These are phyloP conservation scores for Rafetus swinhoei DNA, from an alignment of 2,113 vertebrate genomes.

Conservation along the genomic window DNA sequence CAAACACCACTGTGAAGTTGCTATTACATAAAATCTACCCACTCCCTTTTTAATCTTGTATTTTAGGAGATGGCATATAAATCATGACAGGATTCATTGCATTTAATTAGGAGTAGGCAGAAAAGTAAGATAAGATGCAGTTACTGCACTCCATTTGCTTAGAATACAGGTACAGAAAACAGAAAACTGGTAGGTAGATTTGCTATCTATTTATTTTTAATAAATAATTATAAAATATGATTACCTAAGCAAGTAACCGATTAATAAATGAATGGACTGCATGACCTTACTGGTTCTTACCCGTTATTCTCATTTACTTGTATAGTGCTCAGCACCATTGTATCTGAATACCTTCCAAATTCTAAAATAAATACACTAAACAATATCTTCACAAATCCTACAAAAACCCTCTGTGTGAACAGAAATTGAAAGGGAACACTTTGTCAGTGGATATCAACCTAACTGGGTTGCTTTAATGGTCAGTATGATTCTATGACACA, in stretches of 20 bases:
- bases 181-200: neutral
- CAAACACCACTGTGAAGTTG: neutral
- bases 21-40: neutral
- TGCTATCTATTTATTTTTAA: neutral
- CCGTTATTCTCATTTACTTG: neutral
- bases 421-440: neutral
- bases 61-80: neutral
- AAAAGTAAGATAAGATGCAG: neutral
- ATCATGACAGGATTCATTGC: neutral
- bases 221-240: neutral
- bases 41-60: neutral
- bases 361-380: neutral
- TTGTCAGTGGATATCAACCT: accelerated
- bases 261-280: neutral
- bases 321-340: neutral
- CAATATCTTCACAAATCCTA: neutral
- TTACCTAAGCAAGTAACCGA: neutral
- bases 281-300: neutral
- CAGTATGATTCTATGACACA: neutral
- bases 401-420: neutral
- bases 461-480: neutral
- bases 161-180: neutral
- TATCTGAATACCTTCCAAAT: neutral
- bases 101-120: neutral
- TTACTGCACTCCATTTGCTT: neutral